Percentiles rank a stretch among this genome's conserved stretches.
These are phyloP conservation scores for Oriolus oriolus DNA, from an alignment of 2,113 vertebrate genomes.

Conservation along the genomic window DNA sequence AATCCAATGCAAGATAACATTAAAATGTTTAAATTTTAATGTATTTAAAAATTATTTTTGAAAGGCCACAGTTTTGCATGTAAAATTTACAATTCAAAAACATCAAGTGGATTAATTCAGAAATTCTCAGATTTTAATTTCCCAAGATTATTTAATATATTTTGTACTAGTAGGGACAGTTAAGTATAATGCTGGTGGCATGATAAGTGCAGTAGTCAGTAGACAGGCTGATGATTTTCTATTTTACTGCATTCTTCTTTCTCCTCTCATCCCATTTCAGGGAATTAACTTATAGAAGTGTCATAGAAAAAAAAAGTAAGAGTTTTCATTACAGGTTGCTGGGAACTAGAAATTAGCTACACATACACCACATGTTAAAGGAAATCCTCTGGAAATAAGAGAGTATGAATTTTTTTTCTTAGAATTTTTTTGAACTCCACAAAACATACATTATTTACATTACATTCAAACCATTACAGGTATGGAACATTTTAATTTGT, in stretches of 20 bases:
- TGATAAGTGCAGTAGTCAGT: neutral
- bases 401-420: neutral
- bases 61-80: neutral
- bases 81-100: neutral
- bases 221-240: neutral
- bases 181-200: neutral
- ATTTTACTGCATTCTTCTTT: neutral
- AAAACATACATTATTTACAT: neutral
- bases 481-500: neutral
- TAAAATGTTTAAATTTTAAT: neutral
- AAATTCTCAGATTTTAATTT: neutral
- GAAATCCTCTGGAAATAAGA: neutral
- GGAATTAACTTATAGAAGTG: neutral
- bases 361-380: neutral
- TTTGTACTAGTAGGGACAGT: neutral
- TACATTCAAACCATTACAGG: neutral
- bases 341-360: neutral
- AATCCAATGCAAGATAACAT: neutral
- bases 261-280: neutral
- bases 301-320: neutral
- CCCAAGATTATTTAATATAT: neutral
- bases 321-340: neutral
- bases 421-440: neutral
- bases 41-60: neutral
- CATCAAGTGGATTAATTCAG: neutral